Conservation (phyloP, 2,888 invertebrate species). For the Harpalus rufipes region DNA sequence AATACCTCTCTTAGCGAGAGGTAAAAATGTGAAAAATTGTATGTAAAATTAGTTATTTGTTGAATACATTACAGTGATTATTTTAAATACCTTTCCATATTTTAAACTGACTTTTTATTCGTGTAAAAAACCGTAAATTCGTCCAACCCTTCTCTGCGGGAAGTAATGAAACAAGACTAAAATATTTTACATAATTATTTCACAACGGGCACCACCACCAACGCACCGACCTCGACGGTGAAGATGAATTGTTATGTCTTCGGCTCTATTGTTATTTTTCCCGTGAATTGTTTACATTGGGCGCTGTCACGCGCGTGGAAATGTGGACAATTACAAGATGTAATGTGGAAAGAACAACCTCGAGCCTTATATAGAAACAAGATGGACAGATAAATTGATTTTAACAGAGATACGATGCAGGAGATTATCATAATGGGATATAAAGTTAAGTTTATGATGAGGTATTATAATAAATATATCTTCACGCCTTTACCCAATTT, state of each 20-base stretch:
- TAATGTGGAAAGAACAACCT: conserved; percentile 43
- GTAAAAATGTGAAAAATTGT: too few relatives aligned
- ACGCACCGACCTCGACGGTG: conserved; percentile 27
- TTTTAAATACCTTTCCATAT: too few relatives aligned
- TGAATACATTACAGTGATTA: too few relatives aligned
- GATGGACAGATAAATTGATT: conserved; percentile 23
- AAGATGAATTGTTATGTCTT: conserved; percentile 62
- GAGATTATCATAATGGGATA: not conserved
- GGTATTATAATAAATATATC: too few relatives aligned
- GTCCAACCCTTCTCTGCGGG: conserved; percentile 15
- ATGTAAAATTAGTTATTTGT: too few relatives aligned
- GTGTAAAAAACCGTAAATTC: not conserved
- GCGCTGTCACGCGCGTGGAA: conserved; percentile 54
- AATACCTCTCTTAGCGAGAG: too few relatives aligned
- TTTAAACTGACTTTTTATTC: not conserved
- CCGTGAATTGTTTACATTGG: conserved; percentile 63
- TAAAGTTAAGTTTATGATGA: too few relatives aligned
- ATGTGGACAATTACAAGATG: conserved; percentile 62
- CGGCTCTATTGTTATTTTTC: conserved; percentile 56
- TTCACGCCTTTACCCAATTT: too few relatives aligned
- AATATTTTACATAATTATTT: conserved; percentile 65
- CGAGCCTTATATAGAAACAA: conserved; percentile 39
- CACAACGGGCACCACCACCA: conserved; percentile 56
- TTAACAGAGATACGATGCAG: conserved; percentile 1
- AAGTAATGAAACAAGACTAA: conserved; percentile 55